phyloP scores from a whole-genome alignment of 2,888 invertebrate species.

The Xestia xanthographa region DNA sequence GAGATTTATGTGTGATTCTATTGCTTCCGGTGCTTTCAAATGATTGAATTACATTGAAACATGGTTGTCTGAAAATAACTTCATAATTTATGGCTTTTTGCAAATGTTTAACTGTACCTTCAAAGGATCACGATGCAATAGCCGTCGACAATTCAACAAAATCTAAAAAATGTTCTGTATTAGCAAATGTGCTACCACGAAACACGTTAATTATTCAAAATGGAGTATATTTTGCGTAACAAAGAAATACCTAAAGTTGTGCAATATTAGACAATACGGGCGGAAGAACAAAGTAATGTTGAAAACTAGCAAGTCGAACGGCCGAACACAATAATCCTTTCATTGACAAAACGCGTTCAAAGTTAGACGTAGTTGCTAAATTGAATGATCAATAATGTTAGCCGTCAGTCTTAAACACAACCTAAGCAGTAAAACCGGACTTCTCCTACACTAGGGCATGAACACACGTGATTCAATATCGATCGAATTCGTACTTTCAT shows the following conservation, averaged over 20 bases:
- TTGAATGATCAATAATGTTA: constrained; percentile 29
- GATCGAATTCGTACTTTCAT: constrained; percentile 60
- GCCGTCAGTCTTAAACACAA: neutral
- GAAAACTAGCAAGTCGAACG: neutral
- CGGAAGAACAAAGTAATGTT: constrained; percentile 13
- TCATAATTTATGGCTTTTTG: constrained; percentile 33
- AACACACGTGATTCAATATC: constrained; percentile 45
- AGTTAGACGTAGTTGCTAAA: constrained; percentile 9
- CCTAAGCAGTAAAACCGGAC: constrained; percentile 43
- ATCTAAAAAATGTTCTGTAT: constrained; percentile 27
- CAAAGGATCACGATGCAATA: constrained; percentile 8
- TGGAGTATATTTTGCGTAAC: constrained; percentile 37
- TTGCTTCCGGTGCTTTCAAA: constrained; percentile 66
- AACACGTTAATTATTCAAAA: constrained; percentile 38
- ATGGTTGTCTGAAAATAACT: constrained; percentile 33
- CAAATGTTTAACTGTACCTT: constrained; percentile 12
- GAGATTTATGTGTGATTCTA: constrained; percentile 65
- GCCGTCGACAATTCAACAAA: constrained; percentile 2
- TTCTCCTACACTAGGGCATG: constrained; percentile 43
- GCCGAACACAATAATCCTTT: constrained; percentile 1
- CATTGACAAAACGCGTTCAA: constrained; percentile 4
- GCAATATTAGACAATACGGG: constrained; percentile 41
- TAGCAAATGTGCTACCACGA: constrained; percentile 21
- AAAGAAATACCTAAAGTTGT: constrained; percentile 45
- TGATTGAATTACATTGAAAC: constrained; percentile 59